Percentiles rank a stretch among this genome's conserved stretches.
These are phyloP conservation scores for Trinorchestia longiramus DNA, from an alignment of 1,140 invertebrate genomes.

Conservation along the genomic window DNA sequence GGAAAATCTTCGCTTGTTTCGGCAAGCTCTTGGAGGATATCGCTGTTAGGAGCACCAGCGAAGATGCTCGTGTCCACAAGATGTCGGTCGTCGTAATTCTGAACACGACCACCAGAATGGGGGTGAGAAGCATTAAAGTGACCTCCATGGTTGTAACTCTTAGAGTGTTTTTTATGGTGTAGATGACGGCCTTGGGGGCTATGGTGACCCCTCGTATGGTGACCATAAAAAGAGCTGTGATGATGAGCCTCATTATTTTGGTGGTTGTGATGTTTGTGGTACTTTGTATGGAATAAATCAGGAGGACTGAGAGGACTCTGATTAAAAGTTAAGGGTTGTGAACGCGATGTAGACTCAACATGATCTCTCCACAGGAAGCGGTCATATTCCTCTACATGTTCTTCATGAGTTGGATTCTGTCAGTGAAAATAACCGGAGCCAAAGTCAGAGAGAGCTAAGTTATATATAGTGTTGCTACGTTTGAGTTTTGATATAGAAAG, in stretches of 20 bases:
- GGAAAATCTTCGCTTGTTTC: constrained; percentile 46
- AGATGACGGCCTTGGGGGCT: neutral
- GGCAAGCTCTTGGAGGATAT: constrained; percentile 40
- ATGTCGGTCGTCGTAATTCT: constrained; percentile 34
- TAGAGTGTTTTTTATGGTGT: constrained; percentile 12
- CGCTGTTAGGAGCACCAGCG: constrained; percentile 30
- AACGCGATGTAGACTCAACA: constrained; percentile 19
- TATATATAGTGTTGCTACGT: neutral
- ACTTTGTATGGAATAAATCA: neutral
- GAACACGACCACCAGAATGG: constrained; percentile 46
- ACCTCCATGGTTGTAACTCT: neutral
- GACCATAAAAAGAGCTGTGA: neutral
- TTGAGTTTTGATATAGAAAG: neutral
- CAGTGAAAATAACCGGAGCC: constrained; percentile 35
- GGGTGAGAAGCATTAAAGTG: constrained; percentile 48
- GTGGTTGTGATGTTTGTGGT: constrained; percentile 6
- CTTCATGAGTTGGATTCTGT: constrained; percentile 48
- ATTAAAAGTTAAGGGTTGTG: neutral
- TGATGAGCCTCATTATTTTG: neutral
- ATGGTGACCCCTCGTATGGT: neutral
- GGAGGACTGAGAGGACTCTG: neutral
- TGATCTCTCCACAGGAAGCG: constrained; percentile 45
- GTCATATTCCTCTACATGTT: constrained; percentile 49
- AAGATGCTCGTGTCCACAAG: constrained; percentile 43
- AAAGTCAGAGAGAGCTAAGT: constrained; percentile 16